These are phyloP conservation scores for Copidosoma aretas DNA, from an alignment of 2,888 invertebrate species.

Conservation along the genomic window DNA sequence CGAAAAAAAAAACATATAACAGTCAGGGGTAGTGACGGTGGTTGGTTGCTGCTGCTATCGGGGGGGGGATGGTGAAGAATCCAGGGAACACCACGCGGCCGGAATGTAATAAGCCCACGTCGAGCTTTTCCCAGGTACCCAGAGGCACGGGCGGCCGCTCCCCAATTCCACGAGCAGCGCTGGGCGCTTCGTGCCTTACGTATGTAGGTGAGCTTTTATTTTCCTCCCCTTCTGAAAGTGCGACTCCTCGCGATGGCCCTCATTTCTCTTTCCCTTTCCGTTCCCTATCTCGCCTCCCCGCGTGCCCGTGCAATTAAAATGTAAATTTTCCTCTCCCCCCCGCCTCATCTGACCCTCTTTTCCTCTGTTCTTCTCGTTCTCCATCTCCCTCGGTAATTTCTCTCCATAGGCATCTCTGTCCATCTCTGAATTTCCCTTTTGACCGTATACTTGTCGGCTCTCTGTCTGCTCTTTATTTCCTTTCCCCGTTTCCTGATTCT, in stretches of 20 bases:
- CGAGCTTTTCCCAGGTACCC: background rate
- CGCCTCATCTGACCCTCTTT: background rate
- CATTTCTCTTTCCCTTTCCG: conserved; percentile 14
- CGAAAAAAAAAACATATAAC: too few relatives aligned
- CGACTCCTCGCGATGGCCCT: conserved; percentile 25
- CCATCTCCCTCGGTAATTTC: conserved; percentile 23
- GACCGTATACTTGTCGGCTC: too few relatives aligned
- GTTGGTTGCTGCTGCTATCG: too few relatives aligned
- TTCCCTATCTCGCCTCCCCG: conserved; percentile 1
- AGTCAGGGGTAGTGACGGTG: too few relatives aligned
- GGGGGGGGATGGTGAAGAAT: too few relatives aligned
- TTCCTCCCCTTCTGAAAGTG: background rate
- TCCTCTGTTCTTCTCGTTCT: background rate
- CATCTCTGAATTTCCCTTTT: too few relatives aligned
- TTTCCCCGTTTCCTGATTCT: conserved; percentile 22
- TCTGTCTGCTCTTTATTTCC: background rate
- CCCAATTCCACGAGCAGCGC: background rate
- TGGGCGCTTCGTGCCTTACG: too few relatives aligned
- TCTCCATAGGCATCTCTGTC: conserved; percentile 25
- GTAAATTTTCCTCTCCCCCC: conserved; percentile 56
- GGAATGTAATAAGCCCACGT: conserved; percentile 35
- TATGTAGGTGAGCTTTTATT: too few relatives aligned
- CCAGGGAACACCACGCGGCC: too few relatives aligned
- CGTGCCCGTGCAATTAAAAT: conserved; percentile 55
- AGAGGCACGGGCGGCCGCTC: background rate